A percentile compares a stretch with the other conserved stretches of the same genome.
phyloP scores from a whole-genome alignment of 2,797 vertebrate species.

The Danionella dracula region DNA sequence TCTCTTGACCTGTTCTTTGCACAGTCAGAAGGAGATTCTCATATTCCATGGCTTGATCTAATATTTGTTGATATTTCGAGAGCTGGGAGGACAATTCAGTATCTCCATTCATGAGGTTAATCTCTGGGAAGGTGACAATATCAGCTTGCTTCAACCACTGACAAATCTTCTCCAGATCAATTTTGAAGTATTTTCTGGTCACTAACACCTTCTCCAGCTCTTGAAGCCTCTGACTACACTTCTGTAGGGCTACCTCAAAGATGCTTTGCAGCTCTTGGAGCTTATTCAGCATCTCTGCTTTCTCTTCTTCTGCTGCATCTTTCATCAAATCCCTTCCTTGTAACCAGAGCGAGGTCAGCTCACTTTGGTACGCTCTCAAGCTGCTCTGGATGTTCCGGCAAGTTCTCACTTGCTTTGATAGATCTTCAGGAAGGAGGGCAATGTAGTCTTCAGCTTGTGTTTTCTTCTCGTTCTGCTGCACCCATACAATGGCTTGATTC shows the following conservation, averaged over 20 bases:
- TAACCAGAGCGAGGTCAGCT: slow-evolving; percentile 84
- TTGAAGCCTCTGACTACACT: slow-evolving; percentile 76
- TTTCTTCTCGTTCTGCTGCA: slow-evolving; percentile 87
- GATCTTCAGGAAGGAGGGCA: slow-evolving; percentile 84
- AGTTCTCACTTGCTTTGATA: slow-evolving; percentile 81
- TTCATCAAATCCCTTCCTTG: slow-evolving; percentile 89
- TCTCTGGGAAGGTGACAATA: slow-evolving; percentile 86
- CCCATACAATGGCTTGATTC: slow-evolving; percentile 81
- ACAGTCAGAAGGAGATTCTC: slow-evolving; percentile 89
- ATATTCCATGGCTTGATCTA: slow-evolving; percentile 89
- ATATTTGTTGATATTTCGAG: slow-evolving; percentile 80
- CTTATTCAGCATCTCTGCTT: slow-evolving; percentile 77
- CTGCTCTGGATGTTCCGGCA: slow-evolving; percentile 79
- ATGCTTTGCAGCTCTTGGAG: slow-evolving; percentile 83
- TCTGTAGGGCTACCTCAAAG: slow-evolving; percentile 81
- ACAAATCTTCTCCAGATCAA: slow-evolving; percentile 90
- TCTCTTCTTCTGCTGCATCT: slow-evolving; percentile 84
- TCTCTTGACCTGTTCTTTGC: slow-evolving; percentile 90
- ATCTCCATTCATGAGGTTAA: slow-evolving; percentile 79
- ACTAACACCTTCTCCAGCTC: slow-evolving; percentile 87
- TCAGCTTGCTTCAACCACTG: slow-evolving; percentile 89
- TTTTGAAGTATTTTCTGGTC: slow-evolving; percentile 91
- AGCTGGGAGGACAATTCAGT: slow-evolving; percentile 77
- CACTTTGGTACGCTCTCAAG: slow-evolving; percentile 82
- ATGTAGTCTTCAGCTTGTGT: slow-evolving; percentile 83